These are phyloP conservation scores for Otis tarda DNA, from an alignment of 2,113 vertebrate species.

Conservation along the genomic window DNA sequence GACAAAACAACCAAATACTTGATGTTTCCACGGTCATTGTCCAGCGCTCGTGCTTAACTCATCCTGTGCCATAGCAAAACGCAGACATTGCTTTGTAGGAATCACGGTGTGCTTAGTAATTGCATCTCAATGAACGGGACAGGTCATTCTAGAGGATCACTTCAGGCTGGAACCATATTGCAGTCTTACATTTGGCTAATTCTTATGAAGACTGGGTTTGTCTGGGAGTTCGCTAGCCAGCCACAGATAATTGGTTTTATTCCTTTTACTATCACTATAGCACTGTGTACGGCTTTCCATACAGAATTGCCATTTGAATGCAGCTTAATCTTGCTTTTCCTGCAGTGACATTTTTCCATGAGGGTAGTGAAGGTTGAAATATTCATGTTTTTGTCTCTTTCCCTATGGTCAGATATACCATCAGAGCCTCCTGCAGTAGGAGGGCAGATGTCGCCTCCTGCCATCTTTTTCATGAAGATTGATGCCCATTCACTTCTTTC, in stretches of 20 bases:
- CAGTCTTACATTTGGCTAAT: not conserved
- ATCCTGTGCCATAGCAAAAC: not conserved
- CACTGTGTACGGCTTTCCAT: not conserved
- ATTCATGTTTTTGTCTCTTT: not conserved
- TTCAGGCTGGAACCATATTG: not conserved
- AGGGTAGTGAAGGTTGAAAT: not conserved
- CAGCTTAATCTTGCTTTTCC: not conserved
- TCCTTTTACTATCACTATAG: not conserved
- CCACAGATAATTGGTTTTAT: not conserved
- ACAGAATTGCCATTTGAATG: not conserved
- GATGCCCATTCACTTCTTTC: not conserved
- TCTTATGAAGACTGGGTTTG: not conserved
- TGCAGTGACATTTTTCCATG: not conserved
- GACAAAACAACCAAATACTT: not conserved
- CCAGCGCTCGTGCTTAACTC: fast-evolving
- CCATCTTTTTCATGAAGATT: not conserved
- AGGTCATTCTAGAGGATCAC: not conserved
- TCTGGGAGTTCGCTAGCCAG: not conserved
- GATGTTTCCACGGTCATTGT: not conserved
- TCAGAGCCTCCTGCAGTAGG: not conserved
- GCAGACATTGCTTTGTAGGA: not conserved
- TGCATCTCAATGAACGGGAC: not conserved
- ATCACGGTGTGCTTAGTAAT: not conserved
- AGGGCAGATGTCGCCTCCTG: constrained; percentile 2
- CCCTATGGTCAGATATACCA: not conserved